Percentiles rank a stretch among this genome's conserved stretches.
Evolutionary conservation across 1,140 invertebrate species (phyloP).

Genomic region (Ostrea denselamellosa): DNA sequence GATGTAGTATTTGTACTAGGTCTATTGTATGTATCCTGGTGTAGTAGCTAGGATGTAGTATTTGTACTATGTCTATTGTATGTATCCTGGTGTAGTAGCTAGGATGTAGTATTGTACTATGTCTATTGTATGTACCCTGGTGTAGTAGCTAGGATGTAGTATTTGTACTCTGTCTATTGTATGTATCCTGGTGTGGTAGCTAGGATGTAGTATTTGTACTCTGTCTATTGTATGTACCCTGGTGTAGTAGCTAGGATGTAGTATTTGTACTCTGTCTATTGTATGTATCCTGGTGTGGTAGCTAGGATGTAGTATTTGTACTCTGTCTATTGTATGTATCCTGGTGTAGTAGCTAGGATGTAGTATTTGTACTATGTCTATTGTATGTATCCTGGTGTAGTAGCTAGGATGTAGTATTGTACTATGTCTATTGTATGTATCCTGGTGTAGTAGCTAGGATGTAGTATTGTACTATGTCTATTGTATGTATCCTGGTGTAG

Average conservation of each 20-base stretch:
- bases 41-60: conserved; percentile 89
- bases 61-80: conserved; percentile 82
- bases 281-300: conserved; percentile 88
- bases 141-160: conserved; percentile 88
- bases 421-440: conserved; percentile 81
- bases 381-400: conserved; percentile 88
- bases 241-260: conserved; percentile 89
- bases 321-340: conserved; percentile 80
- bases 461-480: conserved; percentile 82
- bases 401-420: conserved; percentile 87
- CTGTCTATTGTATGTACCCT: conserved; percentile 81
- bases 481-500: conserved; percentile 88
- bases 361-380: conserved; percentile 82
- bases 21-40: no score
- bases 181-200: conserved; percentile 89
- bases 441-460: conserved; percentile 90
- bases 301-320: conserved; percentile 87
- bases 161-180: conserved; percentile 83
- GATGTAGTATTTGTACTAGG: conserved; percentile 84
- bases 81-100: conserved; percentile 88
- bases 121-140: conserved; percentile 84
- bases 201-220: conserved; percentile 85
- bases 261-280: conserved; percentile 82
- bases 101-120: conserved; percentile 85
- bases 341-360: conserved; percentile 90